phyloP scores from a whole-genome alignment of 1,140 invertebrate species.

The Sitobion miscanthi region DNA sequence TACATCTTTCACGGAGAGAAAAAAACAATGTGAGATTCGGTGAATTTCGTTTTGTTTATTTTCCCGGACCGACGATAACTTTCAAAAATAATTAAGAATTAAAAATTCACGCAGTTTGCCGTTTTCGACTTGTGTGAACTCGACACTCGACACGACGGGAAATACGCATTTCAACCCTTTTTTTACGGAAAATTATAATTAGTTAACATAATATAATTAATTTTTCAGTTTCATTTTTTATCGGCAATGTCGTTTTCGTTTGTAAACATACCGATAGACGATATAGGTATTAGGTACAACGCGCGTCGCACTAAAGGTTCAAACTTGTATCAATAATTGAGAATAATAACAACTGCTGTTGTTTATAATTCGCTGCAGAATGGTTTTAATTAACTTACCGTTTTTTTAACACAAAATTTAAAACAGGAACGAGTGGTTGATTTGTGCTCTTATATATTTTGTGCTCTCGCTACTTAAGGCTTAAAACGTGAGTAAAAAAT shows the following conservation, averaged over 20 bases:
- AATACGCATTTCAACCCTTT: background rate
- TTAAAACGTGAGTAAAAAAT: background rate
- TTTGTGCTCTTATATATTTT: background rate
- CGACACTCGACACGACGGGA: background rate
- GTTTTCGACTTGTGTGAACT: background rate
- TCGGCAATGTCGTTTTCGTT: background rate
- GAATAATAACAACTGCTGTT: background rate
- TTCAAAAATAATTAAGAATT: slow-evolving; percentile 7
- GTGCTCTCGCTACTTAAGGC: too few species aligned
- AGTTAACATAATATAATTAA: slow-evolving; percentile 18
- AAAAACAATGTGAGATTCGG: background rate
- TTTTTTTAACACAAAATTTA: background rate
- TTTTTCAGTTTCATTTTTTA: background rate
- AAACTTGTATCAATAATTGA: background rate
- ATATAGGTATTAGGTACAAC: background rate
- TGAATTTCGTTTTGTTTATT: background rate
- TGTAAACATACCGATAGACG: background rate
- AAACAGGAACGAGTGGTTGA: background rate
- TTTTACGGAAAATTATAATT: background rate
- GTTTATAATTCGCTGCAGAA: background rate
- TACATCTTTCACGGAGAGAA: background rate
- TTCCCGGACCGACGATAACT: background rate
- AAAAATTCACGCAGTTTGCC: slow-evolving; percentile 25
- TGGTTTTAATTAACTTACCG: background rate
- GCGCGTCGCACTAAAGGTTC: background rate